Evolutionary conservation across 2,797 vertebrate genomes (phyloP).

Genomic region (Arremon brunneinucha): DNA sequence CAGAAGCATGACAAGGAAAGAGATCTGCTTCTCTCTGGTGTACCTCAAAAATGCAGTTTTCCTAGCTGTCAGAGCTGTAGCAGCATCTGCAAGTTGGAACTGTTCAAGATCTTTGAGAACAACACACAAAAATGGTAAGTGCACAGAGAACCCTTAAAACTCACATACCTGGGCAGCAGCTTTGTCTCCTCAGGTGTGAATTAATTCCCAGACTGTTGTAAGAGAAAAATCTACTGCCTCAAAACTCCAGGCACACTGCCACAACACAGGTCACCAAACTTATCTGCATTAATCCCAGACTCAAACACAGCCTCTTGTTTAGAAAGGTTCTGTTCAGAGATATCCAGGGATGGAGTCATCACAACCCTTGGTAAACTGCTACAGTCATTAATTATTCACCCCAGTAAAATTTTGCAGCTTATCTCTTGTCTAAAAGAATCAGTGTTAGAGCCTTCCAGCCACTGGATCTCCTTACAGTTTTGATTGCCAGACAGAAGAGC

Average conservation of each 20-base stretch:
- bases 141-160: not conserved
- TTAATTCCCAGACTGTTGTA: not conserved
- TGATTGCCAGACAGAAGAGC: slow-evolving; percentile 22
- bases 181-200: not conserved
- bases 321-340: not conserved
- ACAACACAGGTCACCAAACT: not conserved
- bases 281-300: not conserved
- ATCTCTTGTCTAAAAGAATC: slow-evolving; percentile 29
- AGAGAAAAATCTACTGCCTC: not conserved
- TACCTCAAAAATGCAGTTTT: not conserved
- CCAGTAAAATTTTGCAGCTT: slow-evolving; percentile 46
- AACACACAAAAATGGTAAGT: fast-evolving
- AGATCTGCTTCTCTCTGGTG: not conserved
- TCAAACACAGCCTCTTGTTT: not conserved
- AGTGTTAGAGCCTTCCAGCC: not conserved
- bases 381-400: slow-evolving; percentile 26
- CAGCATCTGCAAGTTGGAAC: not conserved
- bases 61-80: not conserved
- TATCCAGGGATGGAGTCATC: not conserved
- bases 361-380: not conserved
- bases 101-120: not conserved
- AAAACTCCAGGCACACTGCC: not conserved
- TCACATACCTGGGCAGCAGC: not conserved
- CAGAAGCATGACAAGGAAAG: not conserved
- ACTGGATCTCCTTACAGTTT: slow-evolving; percentile 3